A percentile compares a stretch with the other conserved stretches of the same genome.
Conservation (phyloP, 23 tunicate genomes). For the Ascidia mentula region DNA sequence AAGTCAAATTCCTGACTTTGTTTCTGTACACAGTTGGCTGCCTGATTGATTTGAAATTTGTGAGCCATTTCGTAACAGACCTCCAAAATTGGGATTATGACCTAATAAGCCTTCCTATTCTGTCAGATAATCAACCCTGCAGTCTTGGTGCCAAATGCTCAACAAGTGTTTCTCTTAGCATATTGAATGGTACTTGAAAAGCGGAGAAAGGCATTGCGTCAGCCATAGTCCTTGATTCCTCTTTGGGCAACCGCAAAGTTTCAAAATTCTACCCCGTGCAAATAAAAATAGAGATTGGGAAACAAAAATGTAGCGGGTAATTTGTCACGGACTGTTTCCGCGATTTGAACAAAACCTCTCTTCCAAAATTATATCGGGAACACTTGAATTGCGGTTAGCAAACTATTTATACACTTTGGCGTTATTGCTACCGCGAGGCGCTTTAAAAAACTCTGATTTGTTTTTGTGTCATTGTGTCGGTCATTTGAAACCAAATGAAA, state of each 20-base stretch:
- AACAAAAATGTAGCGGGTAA: background rate
- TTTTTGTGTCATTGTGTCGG: background rate
- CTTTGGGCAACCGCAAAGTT: background rate
- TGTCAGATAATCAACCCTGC: background rate
- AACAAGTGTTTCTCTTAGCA: background rate
- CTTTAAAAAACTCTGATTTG: background rate
- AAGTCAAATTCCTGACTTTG: background rate
- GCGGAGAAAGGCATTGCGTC: slow-evolving; percentile 8
- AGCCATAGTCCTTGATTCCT: background rate
- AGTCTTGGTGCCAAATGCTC: background rate
- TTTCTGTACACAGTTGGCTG: background rate
- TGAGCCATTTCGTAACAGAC: background rate
- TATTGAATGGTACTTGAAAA: slow-evolving; percentile 6
- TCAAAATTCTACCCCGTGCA: background rate
- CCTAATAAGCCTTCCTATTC: slow-evolving; percentile 9
- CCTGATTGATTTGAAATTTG: background rate
- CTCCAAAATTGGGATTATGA: slow-evolving; percentile 6
- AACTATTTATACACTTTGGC: background rate
- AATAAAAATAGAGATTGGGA: background rate
- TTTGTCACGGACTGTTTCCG: background rate
- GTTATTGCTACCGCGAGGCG: background rate
- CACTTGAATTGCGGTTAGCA: background rate
- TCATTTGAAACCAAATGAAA: slow-evolving; percentile 6
- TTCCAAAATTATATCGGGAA: background rate
- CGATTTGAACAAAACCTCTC: background rate